phyloP scores from a whole-genome alignment of 2,113 vertebrate genomes.

The Anser brachyrhynchus region DNA sequence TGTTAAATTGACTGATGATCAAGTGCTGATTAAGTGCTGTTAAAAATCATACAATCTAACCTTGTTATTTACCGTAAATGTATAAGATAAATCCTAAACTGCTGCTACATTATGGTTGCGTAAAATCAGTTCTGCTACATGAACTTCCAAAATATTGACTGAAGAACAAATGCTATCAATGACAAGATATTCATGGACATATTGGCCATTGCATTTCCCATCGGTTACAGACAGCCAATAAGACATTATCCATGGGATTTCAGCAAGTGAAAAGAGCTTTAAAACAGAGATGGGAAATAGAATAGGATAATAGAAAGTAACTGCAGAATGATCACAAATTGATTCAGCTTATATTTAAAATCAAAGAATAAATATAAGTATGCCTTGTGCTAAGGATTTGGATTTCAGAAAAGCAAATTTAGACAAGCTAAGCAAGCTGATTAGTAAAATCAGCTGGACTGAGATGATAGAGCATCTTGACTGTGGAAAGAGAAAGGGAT shows the following conservation, averaged over 20 bases:
- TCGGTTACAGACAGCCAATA: background rate
- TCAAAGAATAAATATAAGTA: background rate
- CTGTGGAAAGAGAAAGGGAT: background rate
- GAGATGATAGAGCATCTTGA: background rate
- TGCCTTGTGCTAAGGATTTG: background rate
- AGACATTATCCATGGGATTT: background rate
- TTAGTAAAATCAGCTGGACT: background rate
- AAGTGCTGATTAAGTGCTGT: no score
- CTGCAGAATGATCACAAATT: background rate
- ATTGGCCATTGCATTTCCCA: background rate
- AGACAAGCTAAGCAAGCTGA: background rate
- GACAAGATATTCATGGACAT: background rate
- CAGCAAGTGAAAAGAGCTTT: background rate
- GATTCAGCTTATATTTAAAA: background rate
- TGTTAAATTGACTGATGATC: no score
- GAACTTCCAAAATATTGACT: background rate
- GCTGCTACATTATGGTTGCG: no score
- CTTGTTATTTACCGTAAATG: no score
- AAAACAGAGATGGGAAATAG: background rate
- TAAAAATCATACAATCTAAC: no score
- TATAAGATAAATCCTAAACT: no score
- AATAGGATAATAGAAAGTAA: slow-evolving; percentile 3
- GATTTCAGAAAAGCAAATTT: slow-evolving; percentile 27
- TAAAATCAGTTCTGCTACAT: background rate
- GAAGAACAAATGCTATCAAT: background rate